phyloP scores from a whole-genome alignment of 2,113 vertebrate genomes.

The Oxyruncus cristatus region DNA sequence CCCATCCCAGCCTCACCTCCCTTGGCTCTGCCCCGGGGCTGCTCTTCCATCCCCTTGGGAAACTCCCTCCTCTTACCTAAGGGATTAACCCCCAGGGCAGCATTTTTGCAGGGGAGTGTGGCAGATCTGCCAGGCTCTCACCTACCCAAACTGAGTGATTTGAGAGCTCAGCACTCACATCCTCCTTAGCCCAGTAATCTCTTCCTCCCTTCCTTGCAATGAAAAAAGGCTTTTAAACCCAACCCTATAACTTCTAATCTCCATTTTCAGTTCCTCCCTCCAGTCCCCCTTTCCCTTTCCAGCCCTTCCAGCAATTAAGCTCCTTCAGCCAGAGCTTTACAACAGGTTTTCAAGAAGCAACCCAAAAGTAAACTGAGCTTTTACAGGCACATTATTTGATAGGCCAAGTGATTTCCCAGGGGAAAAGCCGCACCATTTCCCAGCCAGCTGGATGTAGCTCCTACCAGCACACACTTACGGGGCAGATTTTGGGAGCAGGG shows the following conservation, averaged over 20 bases:
- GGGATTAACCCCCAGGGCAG: not conserved
- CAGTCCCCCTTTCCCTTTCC: not conserved
- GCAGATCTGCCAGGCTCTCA: not conserved
- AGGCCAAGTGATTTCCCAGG: not conserved
- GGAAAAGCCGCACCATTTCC: not conserved
- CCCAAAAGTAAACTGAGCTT: not conserved
- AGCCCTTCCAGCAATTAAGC: not conserved
- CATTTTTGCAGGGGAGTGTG: not conserved
- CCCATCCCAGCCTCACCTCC: not conserved
- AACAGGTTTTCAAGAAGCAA: not conserved
- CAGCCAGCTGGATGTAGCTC: not conserved
- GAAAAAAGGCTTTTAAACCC: not conserved
- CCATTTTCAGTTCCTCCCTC: not conserved
- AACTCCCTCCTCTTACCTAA: not conserved
- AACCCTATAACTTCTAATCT: not conserved
- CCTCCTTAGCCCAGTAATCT: not conserved
- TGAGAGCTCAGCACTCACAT: not conserved
- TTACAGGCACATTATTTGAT: not conserved
- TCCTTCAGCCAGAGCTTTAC: not conserved
- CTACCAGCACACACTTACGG: not conserved
- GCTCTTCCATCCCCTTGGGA: not conserved
- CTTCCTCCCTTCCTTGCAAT: not conserved
- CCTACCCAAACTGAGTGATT: not conserved
- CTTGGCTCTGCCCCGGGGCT: not conserved
- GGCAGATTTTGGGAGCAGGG: not conserved